Base-by-base conservation (phyloP, 2,113 vertebrate genomes). In the Thunnus thynnus region DNA sequence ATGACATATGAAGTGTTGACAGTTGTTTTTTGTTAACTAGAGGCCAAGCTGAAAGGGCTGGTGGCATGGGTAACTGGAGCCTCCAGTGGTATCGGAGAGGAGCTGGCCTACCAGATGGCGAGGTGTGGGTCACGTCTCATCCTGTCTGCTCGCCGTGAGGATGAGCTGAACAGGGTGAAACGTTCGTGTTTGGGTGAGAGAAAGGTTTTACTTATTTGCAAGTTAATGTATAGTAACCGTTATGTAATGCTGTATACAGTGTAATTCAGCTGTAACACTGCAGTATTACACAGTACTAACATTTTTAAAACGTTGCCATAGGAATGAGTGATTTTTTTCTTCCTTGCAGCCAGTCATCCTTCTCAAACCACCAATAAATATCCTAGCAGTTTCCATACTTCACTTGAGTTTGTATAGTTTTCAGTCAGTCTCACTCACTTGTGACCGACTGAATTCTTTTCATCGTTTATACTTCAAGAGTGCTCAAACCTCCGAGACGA, bases 11-110 rank as follows among this genome's bases (percentile, higher is more conserved):
- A 73, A 62, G 27, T 46, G 1, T 56, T 72, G 8, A 74, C 30
- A 13, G 8, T 1, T 83, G n/a, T 51, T 6, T 61, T 84, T 50
- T 70, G 13, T 81, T 58, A 3, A 46, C 5, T 56, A 99, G 98
- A 97, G 88, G 68, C 86, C 50, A 96, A 93, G 61, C 94, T 99
- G 63, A 92, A 86, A n/a, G 95, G 95, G 48, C 94, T 95, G 90
- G 98, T 99, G 65, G 96, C 97, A 50, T 99, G 98, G 98, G 92
- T 99, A 91, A 99, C 98, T 0, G 98, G 98, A 76, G 98, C 98
- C 0, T 99, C 98, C 1, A 96, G 98, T 77, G 98, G 98, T 5
- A 99, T 99, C 0, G 98, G 98, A 25, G 98, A 99, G 84, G 98
- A 98, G 60, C 36, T 99, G 90, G 93, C 94, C 63, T 96, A 96